Evolutionary conservation across 2,113 vertebrate species (phyloP), one percentile per base, ranked within the genome.

Genomic region (Oophaga pumilio): DNA sequence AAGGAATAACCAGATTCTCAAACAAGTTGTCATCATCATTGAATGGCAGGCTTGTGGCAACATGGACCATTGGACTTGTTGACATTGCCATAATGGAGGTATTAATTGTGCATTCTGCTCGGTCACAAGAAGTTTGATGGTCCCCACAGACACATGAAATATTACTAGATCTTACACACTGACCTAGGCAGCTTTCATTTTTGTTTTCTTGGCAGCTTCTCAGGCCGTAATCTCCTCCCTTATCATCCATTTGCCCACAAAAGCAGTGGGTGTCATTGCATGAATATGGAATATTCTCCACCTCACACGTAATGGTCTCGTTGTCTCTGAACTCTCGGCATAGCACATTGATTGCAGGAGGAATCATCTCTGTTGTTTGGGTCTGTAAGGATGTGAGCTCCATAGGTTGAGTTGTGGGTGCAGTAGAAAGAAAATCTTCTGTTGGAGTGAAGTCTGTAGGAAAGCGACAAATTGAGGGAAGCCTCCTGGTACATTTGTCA

Each of bases 401-500:
- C 18, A 15, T 53, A 64, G 60, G 4, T 10, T 26, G 28, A 18
- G 76, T 59, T 52, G 57, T 76, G 7, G 73, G 53, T 76, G 49
- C 10, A 7, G 62, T 49, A 57, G 64, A 7, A 66, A 66, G 28
- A 8, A 28, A 4, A 1, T 43, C 33, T 57, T 59, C 6, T 57
- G 8, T 1, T 22, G 14, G 13, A 22, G 69, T 52, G 62, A 68
- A 15, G 6, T 84, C 28, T 62, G 3, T 20, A 15, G 50, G 13
- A 43, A 14, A 84, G 11, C 81, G 80, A 78, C 93, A 93, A 59
- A 93, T 91, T 18, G 91, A 92, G 18, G 88, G 74, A 76, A 85
- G 14, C 43, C 64, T 49, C 8, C 14, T 76, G 15, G 0, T 85
- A 74, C 93, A 93, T 2, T 0, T 2, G 1, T 4, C 11, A 26